Evolutionary conservation across 2,888 invertebrate genomes (phyloP), one percentile per base, ranked within the genome.

Genomic region (Polydrusus tereticollis): DNA sequence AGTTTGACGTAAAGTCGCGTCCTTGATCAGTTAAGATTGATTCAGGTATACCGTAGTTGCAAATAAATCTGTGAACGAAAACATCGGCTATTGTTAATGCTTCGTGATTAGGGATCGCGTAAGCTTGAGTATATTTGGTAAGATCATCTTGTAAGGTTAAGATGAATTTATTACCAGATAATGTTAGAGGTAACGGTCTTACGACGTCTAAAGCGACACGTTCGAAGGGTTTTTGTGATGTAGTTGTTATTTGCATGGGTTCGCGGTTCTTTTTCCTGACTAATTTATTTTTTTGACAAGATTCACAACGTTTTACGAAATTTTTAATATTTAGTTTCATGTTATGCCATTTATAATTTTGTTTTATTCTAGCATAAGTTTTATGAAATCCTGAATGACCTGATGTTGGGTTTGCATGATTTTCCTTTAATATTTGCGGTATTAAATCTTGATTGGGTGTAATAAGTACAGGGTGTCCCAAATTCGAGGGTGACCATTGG

Each of bases 211-310:
- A 12, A n/a, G 41, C 36, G n/a, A 69, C 3, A 10, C 23, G 7
- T 45, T 72, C 26, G 66, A 83, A 80, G 3, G 82, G 78, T 66
- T 76, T 72, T 12, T 74, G 66, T 0, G 77, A 72, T 0, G 81
- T 82, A 12, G 80, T 78, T n/a, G 80, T 82, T 12, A 81, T 79
- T 76, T 80, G 77, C 79, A 83, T 79, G 0, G 83, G 82, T 20
- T 75, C 65, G 75, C 75, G 78, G 33, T 55, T 41, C 23, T 68
- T 69, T 60, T 73, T 73, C 6, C 74, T 41, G 18, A 59, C 65
- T 7, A 57, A 20, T 76, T 82, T 82, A 57, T 76, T 79, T 55
- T 58, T 68, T 69, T 81, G 79, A 69, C 79, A 80, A 2, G 76
- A 75, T 38, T 73, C 36, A 23, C 76, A 75, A 20, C 23, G 14